A percentile compares a stretch with the other conserved stretches of the same genome.
phyloP scores from a whole-genome alignment of 2,888 invertebrate species.

The Ligdia adustata region DNA sequence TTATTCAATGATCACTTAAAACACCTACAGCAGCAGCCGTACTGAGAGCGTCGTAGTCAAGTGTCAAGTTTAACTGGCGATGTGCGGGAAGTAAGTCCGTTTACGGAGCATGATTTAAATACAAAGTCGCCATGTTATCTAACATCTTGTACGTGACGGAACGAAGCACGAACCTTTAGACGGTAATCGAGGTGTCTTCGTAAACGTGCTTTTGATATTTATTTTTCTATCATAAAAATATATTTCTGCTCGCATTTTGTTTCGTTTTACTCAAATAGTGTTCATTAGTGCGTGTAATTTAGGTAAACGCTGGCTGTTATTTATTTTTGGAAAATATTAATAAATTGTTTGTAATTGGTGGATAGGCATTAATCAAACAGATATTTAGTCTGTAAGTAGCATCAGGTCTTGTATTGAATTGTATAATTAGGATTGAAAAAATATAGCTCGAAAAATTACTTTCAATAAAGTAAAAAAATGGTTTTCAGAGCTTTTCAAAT shows the following conservation, averaged over 20 bases:
- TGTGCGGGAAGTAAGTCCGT: conserved; percentile 38
- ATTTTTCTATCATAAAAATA: conserved; percentile 9
- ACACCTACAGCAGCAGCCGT: no score
- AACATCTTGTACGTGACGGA: conserved; percentile 70
- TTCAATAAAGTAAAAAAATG: neutral
- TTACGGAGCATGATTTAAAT: conserved; percentile 69
- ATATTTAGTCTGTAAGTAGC: no score
- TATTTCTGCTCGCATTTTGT: no score
- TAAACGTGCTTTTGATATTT: conserved; percentile 28
- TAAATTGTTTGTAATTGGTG: no score
- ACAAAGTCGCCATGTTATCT: conserved; percentile 70
- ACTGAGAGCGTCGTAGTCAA: conserved; percentile 6
- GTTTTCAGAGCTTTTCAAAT: neutral
- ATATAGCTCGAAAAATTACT: neutral
- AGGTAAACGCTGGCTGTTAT: no score
- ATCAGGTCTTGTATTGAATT: no score
- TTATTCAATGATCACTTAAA: no score
- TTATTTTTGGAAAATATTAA: no score
- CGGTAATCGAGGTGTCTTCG: conserved; percentile 30
- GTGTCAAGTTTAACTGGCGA: conserved; percentile 30
- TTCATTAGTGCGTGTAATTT: no score
- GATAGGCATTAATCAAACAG: no score
- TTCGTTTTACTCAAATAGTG: no score
- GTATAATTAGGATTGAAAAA: no score
- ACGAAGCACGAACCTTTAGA: conserved; percentile 52